Evolutionary conservation across 2,113 vertebrate genomes (phyloP).

Genomic region (Platysteira castanea): DNA sequence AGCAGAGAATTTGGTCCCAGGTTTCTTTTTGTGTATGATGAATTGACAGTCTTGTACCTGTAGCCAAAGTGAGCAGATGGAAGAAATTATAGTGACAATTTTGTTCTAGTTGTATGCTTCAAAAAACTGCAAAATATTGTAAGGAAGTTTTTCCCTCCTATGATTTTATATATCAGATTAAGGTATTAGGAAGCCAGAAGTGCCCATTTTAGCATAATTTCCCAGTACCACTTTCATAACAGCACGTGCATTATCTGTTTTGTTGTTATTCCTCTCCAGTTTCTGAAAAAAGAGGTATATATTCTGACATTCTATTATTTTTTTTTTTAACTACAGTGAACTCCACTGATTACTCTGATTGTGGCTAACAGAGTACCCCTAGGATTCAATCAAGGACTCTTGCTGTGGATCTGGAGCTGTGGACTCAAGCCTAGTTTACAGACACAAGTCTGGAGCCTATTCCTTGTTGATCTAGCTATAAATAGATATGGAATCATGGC

Average conservation of each 20-base stretch:
- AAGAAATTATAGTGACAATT: conserved; percentile 6
- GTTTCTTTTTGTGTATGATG: neutral
- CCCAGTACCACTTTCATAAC: neutral
- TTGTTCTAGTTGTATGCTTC: neutral
- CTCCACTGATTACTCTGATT: neutral
- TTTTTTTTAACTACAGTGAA: neutral
- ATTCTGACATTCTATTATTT: neutral
- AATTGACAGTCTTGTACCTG: conserved; percentile 25
- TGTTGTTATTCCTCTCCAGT: neutral
- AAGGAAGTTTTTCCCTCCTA: neutral
- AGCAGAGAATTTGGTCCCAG: neutral
- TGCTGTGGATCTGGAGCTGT: neutral
- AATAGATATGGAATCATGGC: neutral
- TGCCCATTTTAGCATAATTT: neutral
- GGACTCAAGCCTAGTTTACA: neutral
- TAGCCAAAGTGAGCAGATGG: conserved; percentile 41
- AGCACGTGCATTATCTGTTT: neutral
- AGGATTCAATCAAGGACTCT: neutral
- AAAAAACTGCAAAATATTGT: neutral
- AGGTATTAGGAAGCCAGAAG: neutral
- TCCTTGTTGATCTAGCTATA: neutral
- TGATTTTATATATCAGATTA: neutral
- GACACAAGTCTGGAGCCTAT: neutral
- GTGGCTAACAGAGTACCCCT: neutral
- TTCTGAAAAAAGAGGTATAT: neutral